Evolutionary conservation across 2,113 vertebrate species (phyloP).

Genomic region (Coturnix japonica): DNA sequence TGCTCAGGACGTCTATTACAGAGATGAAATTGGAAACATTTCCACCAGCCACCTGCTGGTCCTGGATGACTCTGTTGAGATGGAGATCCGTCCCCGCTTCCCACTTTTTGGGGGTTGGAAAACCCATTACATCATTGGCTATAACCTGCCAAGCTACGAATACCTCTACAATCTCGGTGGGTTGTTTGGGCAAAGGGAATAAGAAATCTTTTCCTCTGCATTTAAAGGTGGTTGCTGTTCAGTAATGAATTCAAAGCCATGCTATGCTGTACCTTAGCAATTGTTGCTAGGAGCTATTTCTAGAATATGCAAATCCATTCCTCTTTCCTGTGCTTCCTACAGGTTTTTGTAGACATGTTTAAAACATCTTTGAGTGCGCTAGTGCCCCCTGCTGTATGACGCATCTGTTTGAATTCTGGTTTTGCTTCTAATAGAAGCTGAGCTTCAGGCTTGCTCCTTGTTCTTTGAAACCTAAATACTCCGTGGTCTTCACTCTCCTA

Average conservation of each 20-base stretch:
- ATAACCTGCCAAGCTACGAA: conserved; percentile 98
- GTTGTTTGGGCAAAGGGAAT: conserved; percentile 20
- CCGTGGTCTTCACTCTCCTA: conserved; percentile 51
- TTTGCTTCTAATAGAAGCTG: neutral
- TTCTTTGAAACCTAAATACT: neutral
- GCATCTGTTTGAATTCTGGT: neutral
- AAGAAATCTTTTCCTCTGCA: neutral
- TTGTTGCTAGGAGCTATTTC: conserved; percentile 4
- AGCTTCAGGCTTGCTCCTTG: neutral
- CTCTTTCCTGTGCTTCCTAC: neutral
- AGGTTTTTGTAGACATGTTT: neutral
- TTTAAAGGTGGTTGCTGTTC: neutral
- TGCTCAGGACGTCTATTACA: conserved; percentile 97
- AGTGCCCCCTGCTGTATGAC: neutral
- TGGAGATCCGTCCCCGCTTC: conserved; percentile 96
- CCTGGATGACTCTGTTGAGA: conserved; percentile 96
- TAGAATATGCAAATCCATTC: conserved; percentile 7
- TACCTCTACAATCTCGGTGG: conserved; percentile 96
- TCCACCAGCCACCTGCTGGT: conserved; percentile 97
- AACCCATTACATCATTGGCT: conserved; percentile 97
- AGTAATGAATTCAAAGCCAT: neutral
- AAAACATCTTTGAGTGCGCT: neutral
- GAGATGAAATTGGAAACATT: conserved; percentile 98
- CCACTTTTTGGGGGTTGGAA: conserved; percentile 98
- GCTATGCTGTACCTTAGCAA: neutral